A percentile compares a stretch with the other conserved stretches of the same genome.
These are phyloP conservation scores for Nipponia nippon DNA, from an alignment of 2,113 vertebrate genomes.

Conservation along the genomic window DNA sequence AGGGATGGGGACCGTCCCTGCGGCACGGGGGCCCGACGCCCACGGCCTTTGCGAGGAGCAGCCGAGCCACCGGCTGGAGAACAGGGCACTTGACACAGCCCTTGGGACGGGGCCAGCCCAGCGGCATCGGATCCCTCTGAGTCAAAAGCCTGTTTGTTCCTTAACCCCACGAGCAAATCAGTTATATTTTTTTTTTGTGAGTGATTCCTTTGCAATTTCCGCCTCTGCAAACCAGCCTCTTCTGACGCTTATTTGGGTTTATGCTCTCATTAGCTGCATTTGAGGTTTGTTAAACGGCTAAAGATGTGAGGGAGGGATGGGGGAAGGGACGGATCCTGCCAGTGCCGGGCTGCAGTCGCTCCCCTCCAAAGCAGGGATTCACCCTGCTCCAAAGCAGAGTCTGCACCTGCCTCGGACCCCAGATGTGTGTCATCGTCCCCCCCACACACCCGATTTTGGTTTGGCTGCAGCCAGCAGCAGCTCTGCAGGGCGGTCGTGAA, in stretches of 20 bases:
- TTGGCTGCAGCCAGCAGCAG: neutral
- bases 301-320: constrained; percentile 12
- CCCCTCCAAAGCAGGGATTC: neutral
- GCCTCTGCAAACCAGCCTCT: constrained; percentile 51
- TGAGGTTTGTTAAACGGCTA: constrained; percentile 25
- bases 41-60: neutral
- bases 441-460: neutral
- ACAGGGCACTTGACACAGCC: neutral
- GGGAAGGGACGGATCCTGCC: neutral
- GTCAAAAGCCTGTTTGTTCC: constrained; percentile 68
- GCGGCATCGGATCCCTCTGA: neutral
- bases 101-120: neutral
- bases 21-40: accelerated
- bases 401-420: neutral
- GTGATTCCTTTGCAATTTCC: constrained; percentile 64
- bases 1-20: neutral
- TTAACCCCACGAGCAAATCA: constrained; percentile 35
- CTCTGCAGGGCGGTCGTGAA: accelerated
- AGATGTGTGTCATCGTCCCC: neutral
- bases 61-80: neutral
- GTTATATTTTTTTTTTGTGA: constrained; percentile 22
- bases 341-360: neutral
- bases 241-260: constrained; percentile 53
- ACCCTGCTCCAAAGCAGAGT: neutral
- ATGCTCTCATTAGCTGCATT: constrained; percentile 8